A percentile compares a stretch with the other conserved stretches of the same genome.
Conservation (phyloP, 2,888 invertebrate genomes). For the Cryptocephalus moraei region DNA sequence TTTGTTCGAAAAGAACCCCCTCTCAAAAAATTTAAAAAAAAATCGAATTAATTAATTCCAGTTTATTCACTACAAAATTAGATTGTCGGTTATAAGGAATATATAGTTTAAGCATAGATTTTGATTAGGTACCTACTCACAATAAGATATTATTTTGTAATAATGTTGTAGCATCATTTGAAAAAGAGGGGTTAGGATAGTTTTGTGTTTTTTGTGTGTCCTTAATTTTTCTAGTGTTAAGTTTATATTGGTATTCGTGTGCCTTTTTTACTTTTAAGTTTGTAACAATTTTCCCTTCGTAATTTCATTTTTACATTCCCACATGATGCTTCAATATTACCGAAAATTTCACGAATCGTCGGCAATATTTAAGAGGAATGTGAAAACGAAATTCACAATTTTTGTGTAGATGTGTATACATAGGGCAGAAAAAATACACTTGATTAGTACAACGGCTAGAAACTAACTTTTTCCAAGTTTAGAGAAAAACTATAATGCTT, state of each 20-base stretch:
- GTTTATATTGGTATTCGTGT: slow-evolving; percentile 6
- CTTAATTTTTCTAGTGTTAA: background rate
- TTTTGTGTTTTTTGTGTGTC: background rate
- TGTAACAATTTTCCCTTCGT: background rate
- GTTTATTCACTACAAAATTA: too few relatives aligned
- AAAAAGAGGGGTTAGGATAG: background rate
- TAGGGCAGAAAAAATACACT: slow-evolving; percentile 3
- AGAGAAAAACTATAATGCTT: slow-evolving; percentile 5
- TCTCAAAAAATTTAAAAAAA: background rate
- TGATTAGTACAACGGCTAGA: slow-evolving; percentile 7
- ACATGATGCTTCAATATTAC: too few relatives aligned
- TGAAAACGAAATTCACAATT: background rate
- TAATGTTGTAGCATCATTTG: background rate
- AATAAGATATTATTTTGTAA: too few relatives aligned
- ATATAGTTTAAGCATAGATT: too few relatives aligned
- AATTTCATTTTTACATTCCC: background rate
- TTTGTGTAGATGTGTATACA: background rate
- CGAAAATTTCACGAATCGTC: too few relatives aligned
- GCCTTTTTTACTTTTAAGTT: slow-evolving; percentile 6
- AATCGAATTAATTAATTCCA: background rate
- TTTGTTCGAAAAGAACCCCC: background rate
- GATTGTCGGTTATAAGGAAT: too few relatives aligned
- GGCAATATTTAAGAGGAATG: background rate
- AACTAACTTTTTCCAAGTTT: slow-evolving; percentile 3
- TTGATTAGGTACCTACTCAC: too few relatives aligned